Base-by-base conservation (phyloP, 2,888 invertebrate genomes). In the Drosophila stalkeri region DNA sequence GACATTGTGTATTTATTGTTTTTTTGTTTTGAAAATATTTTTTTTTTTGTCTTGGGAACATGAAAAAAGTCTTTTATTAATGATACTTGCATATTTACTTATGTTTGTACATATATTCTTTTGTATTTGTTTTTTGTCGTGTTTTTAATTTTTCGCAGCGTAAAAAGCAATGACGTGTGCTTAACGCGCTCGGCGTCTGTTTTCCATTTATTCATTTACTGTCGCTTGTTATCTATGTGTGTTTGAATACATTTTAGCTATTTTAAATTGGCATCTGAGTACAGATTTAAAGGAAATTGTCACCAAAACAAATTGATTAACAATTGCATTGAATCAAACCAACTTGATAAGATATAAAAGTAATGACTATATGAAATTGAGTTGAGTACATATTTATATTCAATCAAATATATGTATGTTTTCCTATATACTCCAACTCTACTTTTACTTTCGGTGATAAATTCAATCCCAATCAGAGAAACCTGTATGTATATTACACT, bases 121-220 rank as follows among this genome's bases (percentile, higher is more conserved):
- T 72, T 77, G 27, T 23, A 23, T 39, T 54, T 39, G 9, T 12
- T 39, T 52, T 35, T 20, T 52, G 35, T 52, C 20, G 23, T 16
- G 37, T 54, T 54, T 54, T 27, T 35, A n/a, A 27, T 61, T 61
- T 60, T 65, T 47, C 46, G 46, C 55, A 55, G 16, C 54, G 66
- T 46, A 60, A 76, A 65, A 72, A 73, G 65, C 61, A 61, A 79
- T 79, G 80, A 78, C 78, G 80, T 75, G 80, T 68, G 63, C 43
- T 64, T 60, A 33, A 64, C 61, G 57, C 31, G 46, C 1, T 27
- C 37, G 31, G 7, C 41, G 49, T 77, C 31, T 71, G 33, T 52
- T 73, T 59, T 39, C 20, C 44, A 35, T 59, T 44, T 72, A 18
- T 49, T 51, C 51, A 52, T 59, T 46, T 39, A 3, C 37, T 55